phyloP scores from a whole-genome alignment of 2,113 vertebrate species.

The Aptenodytes forsteri region DNA sequence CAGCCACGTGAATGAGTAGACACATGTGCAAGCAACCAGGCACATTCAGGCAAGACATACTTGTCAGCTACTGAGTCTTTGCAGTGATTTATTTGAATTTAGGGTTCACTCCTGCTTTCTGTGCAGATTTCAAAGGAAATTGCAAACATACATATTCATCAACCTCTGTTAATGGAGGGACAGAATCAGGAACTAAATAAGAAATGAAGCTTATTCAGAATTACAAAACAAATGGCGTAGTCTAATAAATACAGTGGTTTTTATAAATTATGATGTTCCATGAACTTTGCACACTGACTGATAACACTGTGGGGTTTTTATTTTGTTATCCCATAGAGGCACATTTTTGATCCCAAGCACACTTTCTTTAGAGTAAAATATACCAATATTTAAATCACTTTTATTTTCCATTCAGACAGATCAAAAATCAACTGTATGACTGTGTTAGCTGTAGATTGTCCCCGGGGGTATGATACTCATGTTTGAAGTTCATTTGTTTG shows the following conservation, averaged over 20 bases:
- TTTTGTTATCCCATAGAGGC: background rate
- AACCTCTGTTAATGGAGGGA: background rate
- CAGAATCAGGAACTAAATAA: background rate
- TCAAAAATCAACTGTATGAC: background rate
- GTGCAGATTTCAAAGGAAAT: constrained; percentile 44
- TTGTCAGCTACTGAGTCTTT: constrained; percentile 10
- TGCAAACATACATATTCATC: background rate
- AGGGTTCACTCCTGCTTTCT: background rate
- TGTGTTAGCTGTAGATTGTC: background rate
- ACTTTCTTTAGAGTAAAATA: background rate
- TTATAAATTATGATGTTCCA: background rate
- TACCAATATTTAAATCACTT: background rate
- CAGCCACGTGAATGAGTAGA: constrained; percentile 9
- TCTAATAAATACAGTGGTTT: background rate
- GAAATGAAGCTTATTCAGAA: background rate
- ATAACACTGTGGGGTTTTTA: background rate
- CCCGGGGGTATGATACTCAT: background rate
- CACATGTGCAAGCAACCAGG: constrained; percentile 20
- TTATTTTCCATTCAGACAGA: background rate
- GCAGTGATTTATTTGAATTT: constrained; percentile 41
- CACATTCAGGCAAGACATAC: constrained; percentile 12
- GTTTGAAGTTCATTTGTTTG: background rate
- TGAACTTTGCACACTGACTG: background rate
- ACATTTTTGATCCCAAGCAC: background rate
- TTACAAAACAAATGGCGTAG: background rate